Evolutionary conservation across 2,888 invertebrate genomes (phyloP), one percentile per base, ranked within the genome.

Genomic region (Cactoblastis cactorum): DNA sequence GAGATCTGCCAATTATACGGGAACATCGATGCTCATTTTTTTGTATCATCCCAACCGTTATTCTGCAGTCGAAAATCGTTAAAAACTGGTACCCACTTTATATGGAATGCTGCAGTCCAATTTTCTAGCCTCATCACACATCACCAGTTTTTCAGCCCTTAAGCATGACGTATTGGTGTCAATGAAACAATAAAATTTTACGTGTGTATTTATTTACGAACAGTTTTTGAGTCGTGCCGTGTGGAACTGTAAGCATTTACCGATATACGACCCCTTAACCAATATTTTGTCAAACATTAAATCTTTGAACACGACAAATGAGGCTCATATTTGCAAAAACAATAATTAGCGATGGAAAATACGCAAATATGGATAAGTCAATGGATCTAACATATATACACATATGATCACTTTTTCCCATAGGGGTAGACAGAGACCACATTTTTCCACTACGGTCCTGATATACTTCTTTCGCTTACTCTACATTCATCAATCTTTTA

Each of bases 171-270:
- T 77, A 81, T 84, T 73, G 82, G 82, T 88, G 87, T 83, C 86
- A 84, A 79, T 80, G 79, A 74, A 80, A 81, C 79, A 82, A 84
- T 86, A 84, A 85, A 83, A 80, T 77, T 83, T 77, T 58, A 80
- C 74, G 74, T 80, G 78, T 80, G 80, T 82, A 80, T 80, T 79
- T 73, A 74, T 76, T 43, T 43, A 28, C 28, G 14, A 71, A 77
- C 68, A 59, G 59, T 72, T 72, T 67, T 71, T 65, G 56, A 65
- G 56, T 67, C 63, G 61, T 67, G 64, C 65, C 69, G 61, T 69
- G 68, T 67, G 65, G 57, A 59, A 62, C 50, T 57, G 58, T 55
- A 57, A 55, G 54, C 54, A 53, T 75, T 84, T 84, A 83, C 82
- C 81, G 84, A 76, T 83, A 81, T 54, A 66, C 72, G 81, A 83